These are phyloP conservation scores for Aspidoscelis tigris DNA, from an alignment of 2,113 vertebrate species.

Conservation along the genomic window DNA sequence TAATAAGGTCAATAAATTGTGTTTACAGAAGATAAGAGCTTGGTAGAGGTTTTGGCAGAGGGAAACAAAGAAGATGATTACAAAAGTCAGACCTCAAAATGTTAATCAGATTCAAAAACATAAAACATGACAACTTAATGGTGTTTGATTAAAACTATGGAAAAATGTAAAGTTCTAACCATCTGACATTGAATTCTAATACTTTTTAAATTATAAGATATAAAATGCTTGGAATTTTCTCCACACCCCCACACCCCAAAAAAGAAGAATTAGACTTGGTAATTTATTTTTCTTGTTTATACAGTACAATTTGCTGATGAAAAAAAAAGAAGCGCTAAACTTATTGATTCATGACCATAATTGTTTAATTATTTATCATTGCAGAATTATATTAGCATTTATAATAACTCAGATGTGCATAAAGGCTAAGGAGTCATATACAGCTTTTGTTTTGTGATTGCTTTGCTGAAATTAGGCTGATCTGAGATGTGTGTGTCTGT, in stretches of 20 bases:
- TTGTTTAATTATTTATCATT: constrained; percentile 99
- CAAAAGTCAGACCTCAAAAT: constrained; percentile 79
- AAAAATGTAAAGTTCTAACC: constrained; percentile 77
- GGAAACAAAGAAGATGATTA: constrained; percentile 76
- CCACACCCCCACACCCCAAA: constrained; percentile 30
- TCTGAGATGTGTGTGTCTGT: constrained; percentile 62
- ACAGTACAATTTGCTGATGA: constrained; percentile 99
- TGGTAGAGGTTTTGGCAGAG: constrained; percentile 49
- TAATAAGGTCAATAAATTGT: constrained; percentile 60
- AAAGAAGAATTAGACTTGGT: constrained; percentile 96
- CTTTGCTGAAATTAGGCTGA: constrained; percentile 74
- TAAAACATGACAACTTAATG: constrained; percentile 81
- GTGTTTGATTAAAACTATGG: constrained; percentile 75
- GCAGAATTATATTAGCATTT: constrained; percentile 99
- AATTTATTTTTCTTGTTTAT: constrained; percentile 99
- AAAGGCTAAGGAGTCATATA: constrained; percentile 87
- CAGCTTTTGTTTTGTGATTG: constrained; percentile 89
- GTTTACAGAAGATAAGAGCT: constrained; percentile 39
- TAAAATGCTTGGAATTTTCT: constrained; percentile 92
- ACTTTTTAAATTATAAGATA: constrained; percentile 92
- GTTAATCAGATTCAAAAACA: constrained; percentile 83
- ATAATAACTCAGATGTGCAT: constrained; percentile 93
- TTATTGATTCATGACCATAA: constrained; percentile 99
- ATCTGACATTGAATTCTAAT: constrained; percentile 79
- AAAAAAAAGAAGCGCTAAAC: constrained; percentile 98